Base-by-base conservation (phyloP, 2,113 vertebrate genomes). In the Datnioides undecimradiatus region DNA sequence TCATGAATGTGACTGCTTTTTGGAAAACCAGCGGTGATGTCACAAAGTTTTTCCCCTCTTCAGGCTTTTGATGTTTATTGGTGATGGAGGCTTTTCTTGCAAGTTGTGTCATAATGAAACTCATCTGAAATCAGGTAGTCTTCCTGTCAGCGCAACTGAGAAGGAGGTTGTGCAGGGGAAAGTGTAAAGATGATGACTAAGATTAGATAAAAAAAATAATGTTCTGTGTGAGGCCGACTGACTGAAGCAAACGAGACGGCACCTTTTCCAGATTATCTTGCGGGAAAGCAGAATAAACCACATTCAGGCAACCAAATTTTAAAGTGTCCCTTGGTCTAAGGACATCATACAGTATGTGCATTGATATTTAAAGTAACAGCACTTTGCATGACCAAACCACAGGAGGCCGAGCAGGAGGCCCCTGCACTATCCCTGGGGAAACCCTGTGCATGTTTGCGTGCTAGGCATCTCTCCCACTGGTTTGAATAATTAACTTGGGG, bases 401-500 rank as follows among this genome's bases (percentile, higher is more conserved):
- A 82, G 66, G 75, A 79, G 67, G 64, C 60, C 8, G 6, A 59
- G 71, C 57, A 41, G 58, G 34, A 73, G 78, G 82, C 80, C 88
- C 87, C 64, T 83, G 81, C 70, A 40, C 25, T 4, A 54, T 77
- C 76, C 71, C 65, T 66, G 51, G 76, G 80, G 86, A 90, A 87
- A 88, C 79, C 84, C 90, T 86, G 83, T 73, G 59, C 68, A 79
- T 57, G 65, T 72, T 79, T 89, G 85, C 54, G 13, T 88, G 84
- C 73, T 83, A 83, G 82, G 72, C 71, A 75, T 86, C 75, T 79
- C 86, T 85, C 77, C 76, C 23, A 45, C 85, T 88, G 85, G 59
- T 86, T 84, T 86, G 73, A 91, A 92, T 91, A 89, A 91, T 92
- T 87, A 84, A 89, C 85, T 84, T 63, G 80, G 81, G 73, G 89